phyloP scores from a whole-genome alignment of 2,888 invertebrate species.

The Sarcophaga variegata region DNA sequence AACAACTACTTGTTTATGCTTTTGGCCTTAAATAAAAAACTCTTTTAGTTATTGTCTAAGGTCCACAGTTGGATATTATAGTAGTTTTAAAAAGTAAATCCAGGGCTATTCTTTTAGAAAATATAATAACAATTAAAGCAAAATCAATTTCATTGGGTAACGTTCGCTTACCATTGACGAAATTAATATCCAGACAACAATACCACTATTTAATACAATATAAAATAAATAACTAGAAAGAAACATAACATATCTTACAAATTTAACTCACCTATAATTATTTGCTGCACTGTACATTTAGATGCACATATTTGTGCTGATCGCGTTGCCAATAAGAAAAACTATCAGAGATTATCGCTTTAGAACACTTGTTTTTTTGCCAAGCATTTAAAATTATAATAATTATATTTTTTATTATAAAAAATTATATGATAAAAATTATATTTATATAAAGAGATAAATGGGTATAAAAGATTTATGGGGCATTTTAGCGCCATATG shows the following conservation, averaged over 20 bases:
- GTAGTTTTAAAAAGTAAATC: background rate
- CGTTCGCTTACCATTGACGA: too few species aligned
- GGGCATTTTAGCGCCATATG: constrained; percentile 89
- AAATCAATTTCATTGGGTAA: too few species aligned
- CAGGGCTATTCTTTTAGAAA: too few species aligned
- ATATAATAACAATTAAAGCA: too few species aligned
- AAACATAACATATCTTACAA: too few species aligned
- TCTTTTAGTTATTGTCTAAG: constrained; percentile 29
- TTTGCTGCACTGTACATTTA: too few species aligned
- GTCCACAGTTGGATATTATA: constrained; percentile 28
- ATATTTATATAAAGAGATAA: background rate
- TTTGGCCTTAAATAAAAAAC: background rate
- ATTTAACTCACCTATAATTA: too few species aligned
- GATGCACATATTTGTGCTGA: background rate
- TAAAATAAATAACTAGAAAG: too few species aligned
- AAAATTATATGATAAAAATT: too few species aligned
- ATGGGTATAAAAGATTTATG: constrained; percentile 97
- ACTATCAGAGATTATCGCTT: background rate
- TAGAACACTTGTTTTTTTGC: background rate
- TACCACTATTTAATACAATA: too few species aligned
- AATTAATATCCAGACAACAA: too few species aligned
- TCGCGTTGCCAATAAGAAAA: background rate
- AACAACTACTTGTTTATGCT: constrained; percentile 54
- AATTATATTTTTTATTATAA: too few species aligned
- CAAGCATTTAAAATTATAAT: constrained; percentile 7